Base-by-base conservation (phyloP, 2,888 invertebrate species). In the Agriotes lineatus region DNA sequence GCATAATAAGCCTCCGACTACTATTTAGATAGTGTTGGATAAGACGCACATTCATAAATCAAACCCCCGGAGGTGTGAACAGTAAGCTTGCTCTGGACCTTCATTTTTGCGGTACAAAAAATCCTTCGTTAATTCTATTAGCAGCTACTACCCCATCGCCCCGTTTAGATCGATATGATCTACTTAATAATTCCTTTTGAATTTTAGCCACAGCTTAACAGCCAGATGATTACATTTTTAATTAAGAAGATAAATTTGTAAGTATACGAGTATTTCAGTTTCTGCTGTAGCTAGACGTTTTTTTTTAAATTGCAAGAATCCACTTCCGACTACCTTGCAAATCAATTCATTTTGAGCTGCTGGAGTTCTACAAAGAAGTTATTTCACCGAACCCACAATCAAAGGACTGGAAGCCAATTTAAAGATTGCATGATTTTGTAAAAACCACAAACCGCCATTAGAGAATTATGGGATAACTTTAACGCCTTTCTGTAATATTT, bases 11-110 rank as follows among this genome's bases (percentile, higher is more conserved):
- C 71, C 74, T 74, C 75, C 66, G 77, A 78, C 81, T 79, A 79
- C 80, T 80, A 81, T 82, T 81, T 81, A 82, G 82, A 82, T 82
- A 76, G 81, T 77, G 80, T 76, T 74, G 71, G 81, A 82, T 81
- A 81, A 80, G 74, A 64, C 50, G 70, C 66, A 72, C 72, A 60
- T 70, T 71, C 78, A 80, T 82, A 81, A 82, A 81, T 82, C 82
- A 81, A 75, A 72, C 70, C 72, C 74, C 69, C 63, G 68, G 69
- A 80, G 77, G 79, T 80, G 81, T 76, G 78, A 81, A 80, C 77
- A 72, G 70, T 66, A 66, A 54, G 66, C 33, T 60, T n/a, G n/a
- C n/a, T n/a, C 35, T 10, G 48, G 25, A 19, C 20, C 6, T 25
- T 25, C 19, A 48, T n/a, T 20, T 25, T 42, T 48, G 18, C 22